phyloP scores from a whole-genome alignment of 2,888 invertebrate species.

The Branchellion lobata region DNA sequence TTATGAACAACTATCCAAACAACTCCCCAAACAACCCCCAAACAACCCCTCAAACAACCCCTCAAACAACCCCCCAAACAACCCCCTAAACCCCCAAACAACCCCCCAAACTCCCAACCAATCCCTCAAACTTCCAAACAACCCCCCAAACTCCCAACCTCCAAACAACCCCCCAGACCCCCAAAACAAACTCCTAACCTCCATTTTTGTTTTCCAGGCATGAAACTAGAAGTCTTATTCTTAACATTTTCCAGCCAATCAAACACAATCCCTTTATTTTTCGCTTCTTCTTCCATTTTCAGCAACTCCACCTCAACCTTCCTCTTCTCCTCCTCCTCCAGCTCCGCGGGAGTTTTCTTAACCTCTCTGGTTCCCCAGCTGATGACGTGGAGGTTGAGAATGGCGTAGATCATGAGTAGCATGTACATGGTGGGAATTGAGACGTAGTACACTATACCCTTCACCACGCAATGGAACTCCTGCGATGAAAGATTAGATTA shows the following conservation, averaged over 20 bases:
- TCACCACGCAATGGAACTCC: constrained; percentile 53
- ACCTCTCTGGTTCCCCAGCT: constrained; percentile 61
- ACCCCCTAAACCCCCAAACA: not conserved
- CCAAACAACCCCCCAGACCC: no score
- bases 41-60: no score
- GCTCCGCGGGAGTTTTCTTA: constrained; percentile 39
- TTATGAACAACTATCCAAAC: no score
- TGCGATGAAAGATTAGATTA: no score
- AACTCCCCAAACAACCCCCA: no score
- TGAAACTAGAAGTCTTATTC: constrained; percentile 14
- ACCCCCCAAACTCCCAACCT: no score
- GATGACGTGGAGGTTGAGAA: constrained; percentile 58
- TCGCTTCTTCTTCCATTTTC: constrained; percentile 39
- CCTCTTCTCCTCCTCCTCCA: constrained; percentile 35
- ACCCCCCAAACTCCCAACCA: no score
- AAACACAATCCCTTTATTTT: constrained; percentile 20
- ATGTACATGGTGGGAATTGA: constrained; percentile 60
- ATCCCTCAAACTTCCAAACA: no score
- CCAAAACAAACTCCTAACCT: not conserved
- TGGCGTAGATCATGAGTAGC: constrained; percentile 58
- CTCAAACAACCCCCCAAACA: no score
- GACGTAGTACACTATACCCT: constrained; percentile 57
- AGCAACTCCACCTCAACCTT: constrained; percentile 24
- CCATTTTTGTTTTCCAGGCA: not conserved
- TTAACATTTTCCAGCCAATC: constrained; percentile 34